A percentile compares a stretch with the other conserved stretches of the same genome.
phyloP scores from a whole-genome alignment of 2,888 invertebrate species.

The Sympetrum striolatum region DNA sequence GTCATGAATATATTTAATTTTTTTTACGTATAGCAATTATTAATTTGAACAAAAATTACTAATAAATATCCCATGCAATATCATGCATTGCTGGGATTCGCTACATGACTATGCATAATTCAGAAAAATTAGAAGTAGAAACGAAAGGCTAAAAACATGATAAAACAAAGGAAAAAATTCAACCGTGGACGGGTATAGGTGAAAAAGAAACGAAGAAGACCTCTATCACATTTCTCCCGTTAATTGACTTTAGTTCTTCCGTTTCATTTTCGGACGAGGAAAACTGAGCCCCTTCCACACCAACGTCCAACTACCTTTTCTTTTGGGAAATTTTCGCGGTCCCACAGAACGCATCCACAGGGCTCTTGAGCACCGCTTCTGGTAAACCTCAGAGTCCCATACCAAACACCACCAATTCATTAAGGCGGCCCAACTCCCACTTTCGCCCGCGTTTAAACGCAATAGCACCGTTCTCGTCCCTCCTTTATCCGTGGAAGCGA shows the following conservation, averaged over 20 bases:
- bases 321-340: background rate
- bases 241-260: background rate
- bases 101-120: background rate
- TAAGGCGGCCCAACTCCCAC: background rate
- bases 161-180: background rate
- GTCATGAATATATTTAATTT: too few relatives aligned
- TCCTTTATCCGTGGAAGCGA: background rate
- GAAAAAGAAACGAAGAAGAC: background rate
- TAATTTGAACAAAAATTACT: too few relatives aligned
- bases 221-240: background rate
- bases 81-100: too few relatives aligned
- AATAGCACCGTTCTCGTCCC: background rate
- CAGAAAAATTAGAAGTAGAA: background rate
- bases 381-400: background rate
- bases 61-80: too few relatives aligned
- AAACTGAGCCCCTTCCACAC: background rate
- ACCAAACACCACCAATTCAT: slow-evolving; percentile 18
- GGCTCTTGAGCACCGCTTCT: background rate
- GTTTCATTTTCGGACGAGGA: background rate
- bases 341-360: background rate
- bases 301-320: background rate
- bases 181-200: background rate
- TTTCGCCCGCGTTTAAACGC: background rate
- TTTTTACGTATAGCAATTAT: too few relatives aligned
- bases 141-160: background rate